phyloP scores from a whole-genome alignment of 37 sponge, comb jelly and placozoan species.

The Aphrocallistes beatrix region DNA sequence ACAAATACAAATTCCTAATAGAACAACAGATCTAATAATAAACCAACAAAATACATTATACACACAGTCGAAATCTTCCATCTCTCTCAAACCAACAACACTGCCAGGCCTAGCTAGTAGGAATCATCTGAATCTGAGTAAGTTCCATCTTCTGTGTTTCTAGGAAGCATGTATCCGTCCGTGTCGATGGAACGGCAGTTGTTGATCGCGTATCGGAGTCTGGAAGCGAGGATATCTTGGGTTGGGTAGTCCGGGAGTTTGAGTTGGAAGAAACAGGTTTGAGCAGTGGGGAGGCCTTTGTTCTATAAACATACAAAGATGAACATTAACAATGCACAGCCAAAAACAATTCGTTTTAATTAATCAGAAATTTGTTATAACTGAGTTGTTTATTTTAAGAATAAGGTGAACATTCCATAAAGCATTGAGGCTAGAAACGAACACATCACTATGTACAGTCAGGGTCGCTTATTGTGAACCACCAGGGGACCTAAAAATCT shows the following conservation, averaged over 20 bases:
- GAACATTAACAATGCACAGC: too few relatives aligned
- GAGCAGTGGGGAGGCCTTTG: constrained; percentile 61
- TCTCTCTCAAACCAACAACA: too few relatives aligned
- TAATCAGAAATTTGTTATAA: too few relatives aligned
- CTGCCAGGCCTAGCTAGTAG: too few relatives aligned
- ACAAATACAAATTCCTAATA: background rate
- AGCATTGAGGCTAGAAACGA: too few relatives aligned
- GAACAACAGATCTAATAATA: background rate
- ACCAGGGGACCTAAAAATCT: too few relatives aligned
- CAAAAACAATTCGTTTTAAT: too few relatives aligned
- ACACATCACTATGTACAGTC: too few relatives aligned
- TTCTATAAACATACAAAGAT: constrained; percentile 22
- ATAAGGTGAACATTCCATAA: too few relatives aligned
- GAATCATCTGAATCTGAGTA: constrained; percentile 23
- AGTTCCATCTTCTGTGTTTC: constrained; percentile 13
- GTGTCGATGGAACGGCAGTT: constrained; percentile 82
- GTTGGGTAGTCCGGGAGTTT: constrained; percentile 61
- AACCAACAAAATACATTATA: background rate
- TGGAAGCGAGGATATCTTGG: constrained; percentile 50
- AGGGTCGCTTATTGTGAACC: too few relatives aligned
- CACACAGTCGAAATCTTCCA: too few relatives aligned
- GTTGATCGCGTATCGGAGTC: constrained; percentile 70
- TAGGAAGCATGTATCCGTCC: constrained; percentile 78
- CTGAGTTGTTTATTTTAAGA: too few relatives aligned
- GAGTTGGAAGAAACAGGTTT: constrained; percentile 91